phyloP scores from a whole-genome alignment of 2,113 vertebrate genomes.

The Scatophagus argus region DNA sequence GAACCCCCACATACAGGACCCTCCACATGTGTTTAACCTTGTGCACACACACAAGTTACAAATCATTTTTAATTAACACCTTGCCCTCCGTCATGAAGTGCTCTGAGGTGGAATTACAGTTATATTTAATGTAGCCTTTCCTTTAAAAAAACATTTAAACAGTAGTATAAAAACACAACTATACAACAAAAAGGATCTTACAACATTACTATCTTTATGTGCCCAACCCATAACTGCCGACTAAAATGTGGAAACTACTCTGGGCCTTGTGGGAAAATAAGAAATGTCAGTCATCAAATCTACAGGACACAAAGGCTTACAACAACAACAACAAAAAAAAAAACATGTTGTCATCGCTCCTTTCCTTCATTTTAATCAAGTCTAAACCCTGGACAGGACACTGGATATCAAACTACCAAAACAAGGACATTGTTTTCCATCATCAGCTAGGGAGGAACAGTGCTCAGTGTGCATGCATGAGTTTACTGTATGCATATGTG shows the following conservation, averaged over 20 bases:
- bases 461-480: neutral
- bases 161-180: constrained; percentile 30
- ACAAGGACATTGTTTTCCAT: constrained; percentile 1
- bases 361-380: constrained; percentile 49
- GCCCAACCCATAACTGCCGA: constrained; percentile 25
- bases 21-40: neutral
- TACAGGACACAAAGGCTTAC: constrained; percentile 15
- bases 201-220: constrained; percentile 19
- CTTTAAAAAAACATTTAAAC: constrained; percentile 32
- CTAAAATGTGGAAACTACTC: constrained; percentile 23
- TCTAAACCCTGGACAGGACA: neutral
- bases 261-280: constrained; percentile 31
- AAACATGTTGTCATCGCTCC: constrained; percentile 44
- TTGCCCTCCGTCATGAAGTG: constrained; percentile 2
- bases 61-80: constrained; percentile 34
- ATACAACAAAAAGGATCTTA: constrained; percentile 39
- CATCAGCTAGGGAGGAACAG: constrained; percentile 1
- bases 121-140: neutral
- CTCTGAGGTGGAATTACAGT: constrained; percentile 15
- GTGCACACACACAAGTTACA: neutral
- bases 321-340: constrained; percentile 55
- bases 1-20: neutral
- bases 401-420: constrained; percentile 6
- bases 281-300: constrained; percentile 51
- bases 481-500: neutral